Percentiles rank a stretch among this genome's conserved stretches.
These are phyloP conservation scores for Morpho deidamia DNA, from an alignment of 2,888 invertebrate species.

Conservation along the genomic window DNA sequence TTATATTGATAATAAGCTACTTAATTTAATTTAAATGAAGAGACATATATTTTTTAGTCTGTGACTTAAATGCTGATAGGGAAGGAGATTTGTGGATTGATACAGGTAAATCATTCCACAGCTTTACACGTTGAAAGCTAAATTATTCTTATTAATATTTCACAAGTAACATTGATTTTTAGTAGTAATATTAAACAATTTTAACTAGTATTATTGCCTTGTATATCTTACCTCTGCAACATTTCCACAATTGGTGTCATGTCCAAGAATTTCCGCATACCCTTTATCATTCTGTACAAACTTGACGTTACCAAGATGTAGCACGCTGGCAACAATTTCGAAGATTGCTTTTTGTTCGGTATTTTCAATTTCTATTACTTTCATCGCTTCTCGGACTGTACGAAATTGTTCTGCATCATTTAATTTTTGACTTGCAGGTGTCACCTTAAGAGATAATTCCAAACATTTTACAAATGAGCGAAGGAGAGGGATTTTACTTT, in stretches of 20 bases:
- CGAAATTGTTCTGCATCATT: constrained; percentile 83
- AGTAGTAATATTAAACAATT: no score
- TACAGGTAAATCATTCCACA: no score
- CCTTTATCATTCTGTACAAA: constrained; percentile 86
- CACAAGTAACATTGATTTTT: no score
- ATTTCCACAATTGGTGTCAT: constrained; percentile 74
- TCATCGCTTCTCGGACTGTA: constrained; percentile 85
- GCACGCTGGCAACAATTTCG: constrained; percentile 88
- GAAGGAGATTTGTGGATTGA: no score
- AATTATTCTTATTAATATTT: no score
- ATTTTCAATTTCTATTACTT: constrained; percentile 85
- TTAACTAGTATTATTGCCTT: background rate
- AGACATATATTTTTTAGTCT: no score
- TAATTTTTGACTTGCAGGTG: constrained; percentile 47
- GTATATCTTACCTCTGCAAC: constrained; percentile 80
- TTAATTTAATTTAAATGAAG: no score
- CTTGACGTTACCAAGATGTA: constrained; percentile 92
- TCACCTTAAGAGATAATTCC: constrained; percentile 33
- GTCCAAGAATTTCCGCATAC: constrained; percentile 81
- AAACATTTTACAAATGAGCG: no score
- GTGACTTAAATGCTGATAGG: no score
- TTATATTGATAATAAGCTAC: no score
- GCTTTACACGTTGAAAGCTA: no score
- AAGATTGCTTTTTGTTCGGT: constrained; percentile 87
- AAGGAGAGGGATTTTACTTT: no score